These are phyloP conservation scores for Pyrocephalus nanus DNA, from an alignment of 2,797 vertebrate genomes.

Conservation along the genomic window DNA sequence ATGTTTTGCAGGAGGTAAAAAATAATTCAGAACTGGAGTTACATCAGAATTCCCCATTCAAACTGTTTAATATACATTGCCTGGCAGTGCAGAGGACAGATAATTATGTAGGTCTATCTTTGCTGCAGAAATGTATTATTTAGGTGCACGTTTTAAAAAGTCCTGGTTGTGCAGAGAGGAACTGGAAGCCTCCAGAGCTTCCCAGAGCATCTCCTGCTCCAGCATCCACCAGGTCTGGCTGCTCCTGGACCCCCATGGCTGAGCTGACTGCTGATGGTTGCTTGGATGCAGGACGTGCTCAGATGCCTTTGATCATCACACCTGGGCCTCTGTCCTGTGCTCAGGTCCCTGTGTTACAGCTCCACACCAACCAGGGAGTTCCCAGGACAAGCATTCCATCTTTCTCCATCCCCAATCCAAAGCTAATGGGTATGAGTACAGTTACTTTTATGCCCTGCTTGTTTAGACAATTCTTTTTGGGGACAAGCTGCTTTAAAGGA, in stretches of 20 bases:
- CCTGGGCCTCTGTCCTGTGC: too few relatives aligned
- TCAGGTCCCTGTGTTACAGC: too few relatives aligned
- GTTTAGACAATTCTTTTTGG: not conserved
- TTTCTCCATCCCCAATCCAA: too few relatives aligned
- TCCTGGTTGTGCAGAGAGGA: not conserved
- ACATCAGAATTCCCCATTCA: not conserved
- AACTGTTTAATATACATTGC: not conserved
- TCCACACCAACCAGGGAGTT: too few relatives aligned
- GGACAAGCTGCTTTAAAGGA: not conserved
- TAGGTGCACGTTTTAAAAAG: not conserved
- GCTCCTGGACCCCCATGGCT: not conserved
- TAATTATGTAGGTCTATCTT: not conserved
- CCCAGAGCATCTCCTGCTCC: not conserved
- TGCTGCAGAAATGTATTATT: not conserved
- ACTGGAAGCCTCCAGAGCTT: not conserved
- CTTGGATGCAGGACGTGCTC: too few relatives aligned
- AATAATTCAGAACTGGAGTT: not conserved
- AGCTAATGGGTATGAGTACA: too few relatives aligned
- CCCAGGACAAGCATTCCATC: too few relatives aligned
- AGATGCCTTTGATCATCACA: too few relatives aligned
- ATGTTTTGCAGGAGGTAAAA: not conserved
- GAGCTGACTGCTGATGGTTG: rapidly evolving
- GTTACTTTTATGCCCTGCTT: not conserved
- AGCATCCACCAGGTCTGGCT: not conserved
- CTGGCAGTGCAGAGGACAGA: not conserved